Evolutionary conservation across 2,113 vertebrate genomes (phyloP).

Genomic region (Emydura subglobosa): DNA sequence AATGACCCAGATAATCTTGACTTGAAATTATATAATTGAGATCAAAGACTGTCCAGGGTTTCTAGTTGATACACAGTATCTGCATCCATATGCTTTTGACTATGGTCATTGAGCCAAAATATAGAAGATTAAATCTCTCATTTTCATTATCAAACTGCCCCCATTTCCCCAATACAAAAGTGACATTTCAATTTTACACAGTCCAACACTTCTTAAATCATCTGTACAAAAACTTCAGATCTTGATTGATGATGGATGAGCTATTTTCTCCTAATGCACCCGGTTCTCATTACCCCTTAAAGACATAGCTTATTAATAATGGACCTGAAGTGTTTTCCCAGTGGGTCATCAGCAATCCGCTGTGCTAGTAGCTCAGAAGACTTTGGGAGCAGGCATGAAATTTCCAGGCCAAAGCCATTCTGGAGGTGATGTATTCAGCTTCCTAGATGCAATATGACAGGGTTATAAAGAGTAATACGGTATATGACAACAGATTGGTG

Average conservation of each 20-base stretch:
- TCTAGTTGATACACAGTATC: slow-evolving; percentile 62
- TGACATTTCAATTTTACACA: slow-evolving; percentile 86
- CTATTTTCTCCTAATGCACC: slow-evolving; percentile 80
- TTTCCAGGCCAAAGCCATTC: slow-evolving; percentile 64
- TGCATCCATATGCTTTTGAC: slow-evolving; percentile 74
- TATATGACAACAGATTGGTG: slow-evolving; percentile 23
- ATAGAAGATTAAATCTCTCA: slow-evolving; percentile 82
- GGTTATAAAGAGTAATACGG: not conserved
- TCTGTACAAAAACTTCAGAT: slow-evolving; percentile 83
- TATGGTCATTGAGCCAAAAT: slow-evolving; percentile 80
- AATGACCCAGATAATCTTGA: slow-evolving; percentile 74
- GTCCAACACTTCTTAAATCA: slow-evolving; percentile 83
- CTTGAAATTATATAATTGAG: slow-evolving; percentile 64
- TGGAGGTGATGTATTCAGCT: slow-evolving; percentile 48
- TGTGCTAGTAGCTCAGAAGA: slow-evolving; percentile 66
- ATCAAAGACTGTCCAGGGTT: slow-evolving; percentile 61
- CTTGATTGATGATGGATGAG: slow-evolving; percentile 84
- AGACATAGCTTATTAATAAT: slow-evolving; percentile 79
- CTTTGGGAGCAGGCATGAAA: slow-evolving; percentile 53
- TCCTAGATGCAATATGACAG: not conserved
- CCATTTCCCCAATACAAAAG: slow-evolving; percentile 80
- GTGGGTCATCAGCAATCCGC: slow-evolving; percentile 71
- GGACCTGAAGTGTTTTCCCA: slow-evolving; percentile 77
- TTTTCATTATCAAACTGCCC: slow-evolving; percentile 80
- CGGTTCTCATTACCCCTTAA: slow-evolving; percentile 80